A percentile compares a stretch with the other conserved stretches of the same genome.
Conservation (phyloP, 2,113 vertebrate species). For the Trogon melanurus region DNA sequence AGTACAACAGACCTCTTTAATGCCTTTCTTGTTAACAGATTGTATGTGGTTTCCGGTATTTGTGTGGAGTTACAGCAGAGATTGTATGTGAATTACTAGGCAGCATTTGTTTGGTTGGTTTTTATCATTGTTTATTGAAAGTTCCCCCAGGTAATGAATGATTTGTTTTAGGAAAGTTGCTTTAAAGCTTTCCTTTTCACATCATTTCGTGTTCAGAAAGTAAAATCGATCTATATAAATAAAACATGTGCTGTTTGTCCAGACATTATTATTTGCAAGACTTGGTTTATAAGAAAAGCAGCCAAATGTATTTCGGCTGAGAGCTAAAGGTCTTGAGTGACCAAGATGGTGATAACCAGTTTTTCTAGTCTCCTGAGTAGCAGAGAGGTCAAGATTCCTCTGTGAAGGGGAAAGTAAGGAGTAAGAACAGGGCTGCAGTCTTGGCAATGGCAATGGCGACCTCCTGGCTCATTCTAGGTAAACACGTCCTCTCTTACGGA, state of each 20-base stretch:
- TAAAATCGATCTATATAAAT: neutral
- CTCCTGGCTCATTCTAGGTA: neutral
- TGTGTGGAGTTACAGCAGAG: neutral
- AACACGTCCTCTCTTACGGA: neutral
- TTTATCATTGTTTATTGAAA: neutral
- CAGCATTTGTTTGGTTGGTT: conserved; percentile 22
- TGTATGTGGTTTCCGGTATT: neutral
- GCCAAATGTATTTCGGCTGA: neutral
- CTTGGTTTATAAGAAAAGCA: neutral
- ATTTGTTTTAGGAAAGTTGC: neutral
- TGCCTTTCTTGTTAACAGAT: neutral
- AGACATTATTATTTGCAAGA: neutral
- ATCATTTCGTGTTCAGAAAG: neutral
- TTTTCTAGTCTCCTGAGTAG: neutral
- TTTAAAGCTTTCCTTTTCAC: neutral
- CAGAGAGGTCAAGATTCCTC: neutral
- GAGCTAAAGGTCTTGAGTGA: neutral
- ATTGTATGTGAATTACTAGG: neutral
- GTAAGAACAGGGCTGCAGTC: neutral
- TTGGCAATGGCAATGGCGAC: neutral
- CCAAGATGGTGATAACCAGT: neutral
- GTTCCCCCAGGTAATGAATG: neutral
- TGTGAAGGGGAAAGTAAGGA: neutral
- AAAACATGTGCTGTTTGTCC: neutral
- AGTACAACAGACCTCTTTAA: neutral